Conservation (phyloP, 2,888 invertebrate genomes). For the Aradus depressus region DNA sequence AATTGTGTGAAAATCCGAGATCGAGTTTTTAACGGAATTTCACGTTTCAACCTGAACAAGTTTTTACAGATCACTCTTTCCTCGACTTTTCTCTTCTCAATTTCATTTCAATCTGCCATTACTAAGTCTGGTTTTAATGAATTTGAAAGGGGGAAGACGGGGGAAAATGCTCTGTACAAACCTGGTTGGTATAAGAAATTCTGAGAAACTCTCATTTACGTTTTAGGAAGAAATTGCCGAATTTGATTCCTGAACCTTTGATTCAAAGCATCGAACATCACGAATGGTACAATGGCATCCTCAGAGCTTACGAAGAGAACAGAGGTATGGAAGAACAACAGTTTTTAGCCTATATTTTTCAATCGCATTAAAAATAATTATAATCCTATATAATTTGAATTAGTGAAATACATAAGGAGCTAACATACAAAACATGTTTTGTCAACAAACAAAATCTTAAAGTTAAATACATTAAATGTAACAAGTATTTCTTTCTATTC, state of each 20-base stretch:
- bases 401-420: neutral
- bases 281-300: slow-evolving; percentile 11
- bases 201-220: neutral
- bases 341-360: neutral
- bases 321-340: neutral
- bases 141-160: neutral
- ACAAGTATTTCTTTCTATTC: too few relatives aligned
- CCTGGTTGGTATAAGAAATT: neutral
- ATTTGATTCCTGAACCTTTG: slow-evolving; percentile 6
- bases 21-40: too few relatives aligned
- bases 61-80: too few relatives aligned
- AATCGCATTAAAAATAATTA: neutral
- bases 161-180: neutral
- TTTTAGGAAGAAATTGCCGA: neutral
- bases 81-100: too few relatives aligned
- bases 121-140: neutral
- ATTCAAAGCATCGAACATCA: slow-evolving; percentile 2
- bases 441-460: too few relatives aligned
- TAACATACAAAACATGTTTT: too few relatives aligned
- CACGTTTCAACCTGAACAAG: too few relatives aligned
- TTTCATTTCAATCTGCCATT: too few relatives aligned
- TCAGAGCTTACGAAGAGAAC: slow-evolving; percentile 5
- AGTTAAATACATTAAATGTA: too few relatives aligned
- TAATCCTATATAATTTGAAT: neutral
- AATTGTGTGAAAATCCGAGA: too few relatives aligned